phyloP scores from a whole-genome alignment of 2,888 invertebrate species.

The Aleiodes leptofemur region DNA sequence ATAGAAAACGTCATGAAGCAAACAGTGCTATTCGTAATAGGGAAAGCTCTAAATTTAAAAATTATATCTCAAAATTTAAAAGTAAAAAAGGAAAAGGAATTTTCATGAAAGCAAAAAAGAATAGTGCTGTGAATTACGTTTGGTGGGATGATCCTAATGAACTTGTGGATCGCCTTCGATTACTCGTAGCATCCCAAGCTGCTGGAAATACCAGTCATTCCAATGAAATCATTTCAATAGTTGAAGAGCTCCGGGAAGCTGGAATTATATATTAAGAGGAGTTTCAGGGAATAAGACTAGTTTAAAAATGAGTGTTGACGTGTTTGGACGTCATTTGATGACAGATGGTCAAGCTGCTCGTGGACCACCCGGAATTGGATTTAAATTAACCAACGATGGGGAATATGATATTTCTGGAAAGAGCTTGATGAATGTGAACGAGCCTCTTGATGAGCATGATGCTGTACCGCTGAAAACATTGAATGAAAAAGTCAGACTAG shows the following conservation, averaged over 20 bases:
- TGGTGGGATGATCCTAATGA: slow-evolving; percentile 30
- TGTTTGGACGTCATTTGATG: neutral
- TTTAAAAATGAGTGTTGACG: neutral
- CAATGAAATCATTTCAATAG: slow-evolving; percentile 13
- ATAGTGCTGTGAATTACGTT: neutral
- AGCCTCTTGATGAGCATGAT: too few relatives aligned
- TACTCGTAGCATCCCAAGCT: neutral
- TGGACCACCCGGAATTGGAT: neutral
- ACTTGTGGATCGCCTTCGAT: slow-evolving; percentile 1
- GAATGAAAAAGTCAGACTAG: too few relatives aligned
- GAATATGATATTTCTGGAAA: too few relatives aligned
- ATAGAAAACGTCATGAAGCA: neutral
- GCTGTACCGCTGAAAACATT: too few relatives aligned
- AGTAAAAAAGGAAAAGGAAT: too few relatives aligned
- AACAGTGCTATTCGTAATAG: neutral
- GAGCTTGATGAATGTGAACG: too few relatives aligned
- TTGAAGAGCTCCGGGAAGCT: slow-evolving; percentile 29
- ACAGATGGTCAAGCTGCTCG: neutral
- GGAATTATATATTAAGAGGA: slow-evolving; percentile 19
- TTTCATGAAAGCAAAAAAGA: neutral
- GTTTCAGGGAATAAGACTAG: neutral
- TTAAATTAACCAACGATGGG: neutral
- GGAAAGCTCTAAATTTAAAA: neutral
- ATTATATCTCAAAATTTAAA: neutral
- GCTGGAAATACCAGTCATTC: slow-evolving; percentile 9